A percentile compares a stretch with the other conserved stretches of the same genome.
These are phyloP conservation scores for Philaenus spumarius DNA, from an alignment of 1,140 invertebrate species.

Conservation along the genomic window DNA sequence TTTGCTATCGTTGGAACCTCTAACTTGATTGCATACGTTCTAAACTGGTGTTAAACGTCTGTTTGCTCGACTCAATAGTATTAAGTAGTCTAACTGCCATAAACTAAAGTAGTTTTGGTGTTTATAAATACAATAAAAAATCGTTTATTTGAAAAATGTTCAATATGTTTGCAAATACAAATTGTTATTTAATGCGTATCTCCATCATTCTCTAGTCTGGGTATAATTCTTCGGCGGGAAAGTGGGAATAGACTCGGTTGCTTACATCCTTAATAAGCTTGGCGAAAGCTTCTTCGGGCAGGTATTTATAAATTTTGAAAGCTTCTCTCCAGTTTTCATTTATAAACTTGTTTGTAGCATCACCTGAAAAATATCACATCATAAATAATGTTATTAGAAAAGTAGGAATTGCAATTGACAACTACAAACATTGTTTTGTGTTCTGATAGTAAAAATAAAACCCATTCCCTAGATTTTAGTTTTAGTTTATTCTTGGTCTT, in stretches of 20 bases:
- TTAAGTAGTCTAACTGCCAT: too few species aligned
- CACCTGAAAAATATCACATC: constrained; percentile 31
- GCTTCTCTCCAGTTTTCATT: constrained; percentile 58
- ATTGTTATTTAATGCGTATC: not conserved
- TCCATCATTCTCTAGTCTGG: not conserved
- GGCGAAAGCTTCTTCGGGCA: constrained; percentile 49
- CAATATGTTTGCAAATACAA: too few species aligned
- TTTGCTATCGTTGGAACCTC: too few species aligned
- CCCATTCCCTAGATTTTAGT: not conserved
- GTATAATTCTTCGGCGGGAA: constrained; percentile 22
- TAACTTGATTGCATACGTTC: too few species aligned
- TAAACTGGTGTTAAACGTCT: too few species aligned
- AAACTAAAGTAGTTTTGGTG: too few species aligned
- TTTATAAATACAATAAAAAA: too few species aligned
- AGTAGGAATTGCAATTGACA: too few species aligned
- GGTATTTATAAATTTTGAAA: constrained; percentile 53
- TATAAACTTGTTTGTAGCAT: constrained; percentile 47
- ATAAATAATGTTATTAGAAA: not conserved
- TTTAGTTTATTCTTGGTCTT: not conserved
- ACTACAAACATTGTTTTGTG: too few species aligned
- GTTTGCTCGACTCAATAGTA: too few species aligned
- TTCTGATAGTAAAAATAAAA: not conserved
- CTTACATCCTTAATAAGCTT: constrained; percentile 17
- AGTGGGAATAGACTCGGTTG: constrained; percentile 17
- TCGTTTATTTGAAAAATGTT: too few species aligned